Evolutionary conservation across 2,797 vertebrate genomes (phyloP).

Genomic region (Melanotaenia boesemani): DNA sequence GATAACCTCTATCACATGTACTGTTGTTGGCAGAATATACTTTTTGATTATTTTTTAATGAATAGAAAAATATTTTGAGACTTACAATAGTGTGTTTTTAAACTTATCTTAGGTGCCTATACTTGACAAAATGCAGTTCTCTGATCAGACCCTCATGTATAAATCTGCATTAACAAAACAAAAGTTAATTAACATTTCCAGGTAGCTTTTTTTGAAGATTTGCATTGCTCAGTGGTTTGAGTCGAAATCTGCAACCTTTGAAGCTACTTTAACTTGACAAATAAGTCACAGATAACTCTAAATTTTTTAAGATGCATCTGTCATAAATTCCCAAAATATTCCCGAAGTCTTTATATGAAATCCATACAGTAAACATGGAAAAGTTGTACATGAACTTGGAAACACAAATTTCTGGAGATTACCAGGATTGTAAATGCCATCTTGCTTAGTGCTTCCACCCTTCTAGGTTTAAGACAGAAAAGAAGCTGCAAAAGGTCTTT

Average conservation of each 20-base stretch:
- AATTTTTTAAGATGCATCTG: background rate
- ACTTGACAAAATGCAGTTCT: background rate
- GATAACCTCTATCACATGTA: background rate
- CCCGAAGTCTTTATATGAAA: background rate
- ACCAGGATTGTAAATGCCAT: constrained; percentile 79
- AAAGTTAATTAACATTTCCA: background rate
- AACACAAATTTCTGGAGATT: constrained; percentile 53
- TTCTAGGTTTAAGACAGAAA: constrained; percentile 52
- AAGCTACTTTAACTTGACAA: background rate
- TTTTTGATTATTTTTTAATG: background rate
- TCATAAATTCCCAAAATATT: background rate
- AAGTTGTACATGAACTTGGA: constrained; percentile 15
- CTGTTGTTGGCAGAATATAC: background rate
- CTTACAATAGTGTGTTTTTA: background rate
- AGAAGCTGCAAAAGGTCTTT: constrained; percentile 63
- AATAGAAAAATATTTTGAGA: background rate
- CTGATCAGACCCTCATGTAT: no score
- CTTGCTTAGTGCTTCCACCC: constrained; percentile 49
- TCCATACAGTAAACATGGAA: constrained; percentile 6
- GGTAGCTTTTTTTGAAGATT: background rate
- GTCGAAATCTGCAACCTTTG: background rate
- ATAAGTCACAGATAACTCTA: background rate
- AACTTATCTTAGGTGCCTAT: background rate
- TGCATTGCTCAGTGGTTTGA: background rate
- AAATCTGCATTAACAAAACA: no score